These are phyloP conservation scores for Andrena camellia DNA, from an alignment of 2,888 invertebrate genomes.

Conservation along the genomic window DNA sequence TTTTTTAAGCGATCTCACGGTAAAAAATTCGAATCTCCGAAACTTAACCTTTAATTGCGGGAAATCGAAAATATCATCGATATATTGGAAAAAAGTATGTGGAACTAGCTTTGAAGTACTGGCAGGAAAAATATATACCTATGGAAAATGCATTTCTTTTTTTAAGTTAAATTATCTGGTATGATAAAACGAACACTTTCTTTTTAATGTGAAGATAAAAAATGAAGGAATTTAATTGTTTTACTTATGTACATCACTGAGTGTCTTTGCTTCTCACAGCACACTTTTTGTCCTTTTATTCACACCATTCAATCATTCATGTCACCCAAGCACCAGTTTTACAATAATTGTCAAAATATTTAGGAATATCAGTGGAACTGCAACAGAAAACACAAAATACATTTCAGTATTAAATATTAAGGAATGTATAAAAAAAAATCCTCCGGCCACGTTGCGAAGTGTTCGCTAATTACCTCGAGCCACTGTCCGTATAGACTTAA, in stretches of 20 bases:
- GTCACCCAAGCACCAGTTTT: constrained; percentile 94
- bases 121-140: too few species aligned
- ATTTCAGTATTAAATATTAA: not conserved
- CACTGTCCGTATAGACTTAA: constrained; percentile 98
- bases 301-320: constrained; percentile 3
- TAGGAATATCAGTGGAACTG: constrained; percentile 97
- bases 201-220: constrained; percentile 44
- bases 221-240: constrained; percentile 58
- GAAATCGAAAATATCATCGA: too few species aligned
- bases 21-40: too few species aligned
- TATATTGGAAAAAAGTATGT: too few species aligned
- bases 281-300: constrained; percentile 43
- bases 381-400: constrained; percentile 84
- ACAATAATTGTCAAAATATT: constrained; percentile 95
- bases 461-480: constrained; percentile 93
- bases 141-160: not conserved
- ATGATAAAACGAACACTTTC: constrained; percentile 1
- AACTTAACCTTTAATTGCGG: too few species aligned
- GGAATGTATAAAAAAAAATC: not conserved
- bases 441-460: not conserved
- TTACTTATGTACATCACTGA: constrained; percentile 47
- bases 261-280: constrained; percentile 45
- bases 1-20: too few species aligned
- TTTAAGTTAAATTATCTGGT: not conserved
- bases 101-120: too few species aligned